Percentiles rank a stretch among this genome's conserved stretches.
These are phyloP conservation scores for Porites cylindrica DNA, from an alignment of 92 coral and sea anemone genomes.

Conservation along the genomic window DNA sequence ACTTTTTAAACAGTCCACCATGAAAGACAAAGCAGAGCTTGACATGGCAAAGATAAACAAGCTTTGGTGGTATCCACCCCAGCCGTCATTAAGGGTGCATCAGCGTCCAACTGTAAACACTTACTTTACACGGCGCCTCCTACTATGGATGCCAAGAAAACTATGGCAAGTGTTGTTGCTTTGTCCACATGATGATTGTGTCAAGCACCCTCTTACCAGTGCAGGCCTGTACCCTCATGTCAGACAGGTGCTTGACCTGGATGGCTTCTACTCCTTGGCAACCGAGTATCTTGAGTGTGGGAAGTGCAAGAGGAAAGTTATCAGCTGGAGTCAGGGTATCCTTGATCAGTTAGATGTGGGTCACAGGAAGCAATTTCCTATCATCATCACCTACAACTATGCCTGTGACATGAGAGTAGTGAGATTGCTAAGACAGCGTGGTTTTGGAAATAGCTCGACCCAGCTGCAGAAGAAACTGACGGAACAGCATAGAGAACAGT, in stretches of 20 bases:
- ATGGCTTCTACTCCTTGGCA: slow-evolving; percentile 58
- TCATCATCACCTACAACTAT: slow-evolving; percentile 44
- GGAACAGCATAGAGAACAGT: slow-evolving; percentile 57
- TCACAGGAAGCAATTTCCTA: slow-evolving; percentile 51
- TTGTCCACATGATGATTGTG: slow-evolving; percentile 60
- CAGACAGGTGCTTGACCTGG: slow-evolving; percentile 63
- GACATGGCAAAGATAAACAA: slow-evolving; percentile 36
- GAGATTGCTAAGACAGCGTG: slow-evolving; percentile 39
- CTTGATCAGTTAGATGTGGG: slow-evolving; percentile 51
- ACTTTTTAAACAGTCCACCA: slow-evolving; percentile 25
- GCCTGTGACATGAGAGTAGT: slow-evolving; percentile 48
- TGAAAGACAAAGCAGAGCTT: slow-evolving; percentile 24
- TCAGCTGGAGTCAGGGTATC: slow-evolving; percentile 58
- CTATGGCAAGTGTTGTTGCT: slow-evolving; percentile 28
- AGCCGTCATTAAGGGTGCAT: slow-evolving; percentile 31
- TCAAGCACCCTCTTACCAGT: slow-evolving; percentile 49
- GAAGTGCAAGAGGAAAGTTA: slow-evolving; percentile 47
- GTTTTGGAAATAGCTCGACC: slow-evolving; percentile 44
- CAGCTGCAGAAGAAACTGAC: slow-evolving; percentile 42
- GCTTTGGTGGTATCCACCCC: slow-evolving; percentile 69
- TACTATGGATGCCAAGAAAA: slow-evolving; percentile 70
- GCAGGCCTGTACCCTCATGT: slow-evolving; percentile 54
- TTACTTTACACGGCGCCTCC: slow-evolving; percentile 56
- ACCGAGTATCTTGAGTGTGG: slow-evolving; percentile 52
- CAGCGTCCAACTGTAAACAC: slow-evolving; percentile 36